These are phyloP conservation scores for Dolichoris vasculosae DNA, from an alignment of 1,140 invertebrate species.

Conservation along the genomic window DNA sequence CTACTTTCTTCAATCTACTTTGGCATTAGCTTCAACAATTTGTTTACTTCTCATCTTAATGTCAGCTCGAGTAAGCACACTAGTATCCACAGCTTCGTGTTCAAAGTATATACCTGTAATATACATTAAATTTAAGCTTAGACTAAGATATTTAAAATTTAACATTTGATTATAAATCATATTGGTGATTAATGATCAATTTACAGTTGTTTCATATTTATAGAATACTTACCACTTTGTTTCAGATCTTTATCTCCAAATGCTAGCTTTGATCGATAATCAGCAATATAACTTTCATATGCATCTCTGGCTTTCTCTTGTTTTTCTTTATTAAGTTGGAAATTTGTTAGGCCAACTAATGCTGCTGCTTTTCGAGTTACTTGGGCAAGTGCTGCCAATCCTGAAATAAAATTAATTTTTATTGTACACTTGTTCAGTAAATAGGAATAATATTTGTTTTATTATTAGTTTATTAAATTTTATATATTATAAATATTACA, in stretches of 20 bases:
- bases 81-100: constrained; percentile 59
- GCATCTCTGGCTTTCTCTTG: constrained; percentile 61
- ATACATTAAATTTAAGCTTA: neutral
- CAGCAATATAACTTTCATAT: constrained; percentile 66
- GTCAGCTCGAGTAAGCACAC: constrained; percentile 60
- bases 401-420: constrained; percentile 54
- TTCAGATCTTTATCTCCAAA: constrained; percentile 55
- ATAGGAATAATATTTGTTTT: neutral
- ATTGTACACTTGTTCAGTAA: neutral
- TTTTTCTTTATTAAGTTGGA: constrained; percentile 62
- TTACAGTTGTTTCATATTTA: no score
- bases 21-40: constrained; percentile 60
- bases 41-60: constrained; percentile 65
- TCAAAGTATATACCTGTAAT: constrained; percentile 62
- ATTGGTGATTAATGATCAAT: no score
- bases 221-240: constrained; percentile 47
- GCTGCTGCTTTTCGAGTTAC: constrained; percentile 61
- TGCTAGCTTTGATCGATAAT: constrained; percentile 61
- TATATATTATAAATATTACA: neutral
- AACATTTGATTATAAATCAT: no score
- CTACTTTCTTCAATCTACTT: constrained; percentile 29
- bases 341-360: constrained; percentile 61
- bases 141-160: neutral
- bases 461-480: neutral
- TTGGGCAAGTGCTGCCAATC: constrained; percentile 59